phyloP scores from a whole-genome alignment of 2,888 invertebrate species.

The Nematopogon swammerdamellus region DNA sequence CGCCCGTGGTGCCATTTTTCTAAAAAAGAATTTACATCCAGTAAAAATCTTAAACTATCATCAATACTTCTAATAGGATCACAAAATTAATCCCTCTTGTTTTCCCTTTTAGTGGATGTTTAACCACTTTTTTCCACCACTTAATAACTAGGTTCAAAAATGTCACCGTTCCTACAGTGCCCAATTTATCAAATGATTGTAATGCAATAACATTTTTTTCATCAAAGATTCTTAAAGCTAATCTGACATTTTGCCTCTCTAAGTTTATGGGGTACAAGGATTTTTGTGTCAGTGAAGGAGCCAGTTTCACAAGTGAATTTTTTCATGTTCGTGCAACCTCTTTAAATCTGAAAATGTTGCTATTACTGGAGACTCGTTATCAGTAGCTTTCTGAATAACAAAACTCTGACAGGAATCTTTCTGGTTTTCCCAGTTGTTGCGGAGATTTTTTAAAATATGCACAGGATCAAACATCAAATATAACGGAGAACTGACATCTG shows the following conservation, averaged over 20 bases:
- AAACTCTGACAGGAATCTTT: neutral
- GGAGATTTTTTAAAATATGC: neutral
- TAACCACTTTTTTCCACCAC: neutral
- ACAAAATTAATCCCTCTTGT: neutral
- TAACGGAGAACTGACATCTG: neutral
- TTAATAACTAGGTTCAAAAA: neutral
- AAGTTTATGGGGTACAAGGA: neutral
- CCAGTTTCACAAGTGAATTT: neutral
- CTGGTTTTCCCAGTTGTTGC: neutral
- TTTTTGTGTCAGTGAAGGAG: neutral
- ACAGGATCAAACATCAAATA: neutral
- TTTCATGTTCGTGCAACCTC: neutral
- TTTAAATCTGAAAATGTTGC: neutral
- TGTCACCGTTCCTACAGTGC: neutral
- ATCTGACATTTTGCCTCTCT: neutral
- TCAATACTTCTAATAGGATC: neutral
- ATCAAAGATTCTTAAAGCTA: neutral
- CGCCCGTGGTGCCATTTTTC: neutral
- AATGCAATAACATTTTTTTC: neutral
- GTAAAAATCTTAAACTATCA: neutral
- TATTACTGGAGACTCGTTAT: neutral
- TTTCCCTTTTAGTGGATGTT: neutral
- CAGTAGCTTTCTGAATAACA: neutral
- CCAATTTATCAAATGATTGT: neutral
- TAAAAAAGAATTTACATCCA: neutral